phyloP scores from a whole-genome alignment of 92 coral and sea anemone genomes.

The Scolanthus callimorphus region DNA sequence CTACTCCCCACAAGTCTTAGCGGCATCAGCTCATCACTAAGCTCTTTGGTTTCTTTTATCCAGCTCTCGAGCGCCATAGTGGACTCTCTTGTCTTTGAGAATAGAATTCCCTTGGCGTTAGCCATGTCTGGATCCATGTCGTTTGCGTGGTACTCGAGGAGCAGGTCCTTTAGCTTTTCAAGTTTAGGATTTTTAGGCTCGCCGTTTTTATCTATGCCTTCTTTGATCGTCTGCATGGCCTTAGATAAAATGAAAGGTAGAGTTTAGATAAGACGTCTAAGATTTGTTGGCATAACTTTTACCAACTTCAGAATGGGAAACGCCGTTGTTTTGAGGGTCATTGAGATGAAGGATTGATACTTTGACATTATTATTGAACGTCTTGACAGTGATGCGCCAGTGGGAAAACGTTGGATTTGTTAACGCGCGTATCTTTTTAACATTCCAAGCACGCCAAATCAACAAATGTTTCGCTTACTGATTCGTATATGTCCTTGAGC shows the following conservation, averaged over 20 bases:
- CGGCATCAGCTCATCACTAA: slow-evolving; percentile 59
- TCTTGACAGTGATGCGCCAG: no score
- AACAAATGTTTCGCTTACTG: no score
- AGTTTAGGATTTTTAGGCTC: slow-evolving; percentile 74
- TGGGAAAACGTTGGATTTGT: no score
- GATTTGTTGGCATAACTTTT: no score
- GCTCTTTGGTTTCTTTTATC: slow-evolving; percentile 56
- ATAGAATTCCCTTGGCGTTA: slow-evolving; percentile 76
- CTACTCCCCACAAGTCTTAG: slow-evolving; percentile 77
- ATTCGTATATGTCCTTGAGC: slow-evolving; percentile 41
- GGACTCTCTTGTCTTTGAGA: slow-evolving; percentile 79
- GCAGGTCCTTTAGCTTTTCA: slow-evolving; percentile 46
- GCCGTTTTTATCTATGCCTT: slow-evolving; percentile 23
- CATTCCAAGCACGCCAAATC: no score
- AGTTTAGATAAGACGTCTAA: no score
- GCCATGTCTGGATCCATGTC: slow-evolving; percentile 2
- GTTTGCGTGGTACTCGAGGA: slow-evolving; percentile 44
- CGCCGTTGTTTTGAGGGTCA: no score
- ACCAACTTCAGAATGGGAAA: no score
- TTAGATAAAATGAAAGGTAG: no score
- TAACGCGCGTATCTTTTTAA: no score
- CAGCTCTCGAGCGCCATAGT: slow-evolving; percentile 71
- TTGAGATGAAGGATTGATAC: no score
- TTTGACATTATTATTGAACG: no score
- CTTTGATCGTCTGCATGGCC: slow-evolving; percentile 40